phyloP scores from a whole-genome alignment of 2,888 invertebrate species.

The Erannis defoliaria region DNA sequence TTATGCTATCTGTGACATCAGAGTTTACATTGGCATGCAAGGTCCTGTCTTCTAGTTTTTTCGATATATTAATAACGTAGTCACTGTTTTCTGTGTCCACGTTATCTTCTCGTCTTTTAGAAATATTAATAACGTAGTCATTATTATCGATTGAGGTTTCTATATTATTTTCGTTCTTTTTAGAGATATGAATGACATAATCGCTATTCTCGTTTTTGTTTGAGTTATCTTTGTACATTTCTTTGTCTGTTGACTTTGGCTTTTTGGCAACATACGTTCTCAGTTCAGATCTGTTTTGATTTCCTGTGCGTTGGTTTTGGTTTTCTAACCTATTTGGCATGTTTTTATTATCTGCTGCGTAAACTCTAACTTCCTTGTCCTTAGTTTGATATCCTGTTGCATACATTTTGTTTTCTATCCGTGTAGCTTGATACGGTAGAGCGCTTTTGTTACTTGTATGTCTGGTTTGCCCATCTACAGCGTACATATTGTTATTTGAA shows the following conservation, averaged over 20 bases:
- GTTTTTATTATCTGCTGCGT: neutral
- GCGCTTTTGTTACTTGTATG: neutral
- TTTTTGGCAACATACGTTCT: neutral
- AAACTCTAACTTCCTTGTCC: neutral
- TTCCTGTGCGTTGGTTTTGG: neutral
- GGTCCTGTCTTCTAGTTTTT: neutral
- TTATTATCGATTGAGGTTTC: too few relatives aligned
- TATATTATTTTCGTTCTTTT: neutral
- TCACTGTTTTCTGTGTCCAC: too few relatives aligned
- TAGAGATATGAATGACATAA: neutral
- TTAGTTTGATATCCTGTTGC: neutral
- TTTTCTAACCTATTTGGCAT: neutral
- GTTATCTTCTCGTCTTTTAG: too few relatives aligned
- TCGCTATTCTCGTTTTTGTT: neutral
- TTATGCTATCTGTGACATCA: neutral
- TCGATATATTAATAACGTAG: neutral
- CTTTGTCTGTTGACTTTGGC: neutral
- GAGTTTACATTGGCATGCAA: neutral
- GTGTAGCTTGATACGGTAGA: neutral
- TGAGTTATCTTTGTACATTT: neutral
- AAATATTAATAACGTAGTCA: too few relatives aligned
- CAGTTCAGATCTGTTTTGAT: neutral
- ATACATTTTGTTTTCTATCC: neutral
- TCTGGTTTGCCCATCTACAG: neutral
- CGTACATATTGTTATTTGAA: neutral